These are phyloP conservation scores for Sarcophaga subvicina DNA, from an alignment of 2,888 invertebrate genomes.

Conservation along the genomic window DNA sequence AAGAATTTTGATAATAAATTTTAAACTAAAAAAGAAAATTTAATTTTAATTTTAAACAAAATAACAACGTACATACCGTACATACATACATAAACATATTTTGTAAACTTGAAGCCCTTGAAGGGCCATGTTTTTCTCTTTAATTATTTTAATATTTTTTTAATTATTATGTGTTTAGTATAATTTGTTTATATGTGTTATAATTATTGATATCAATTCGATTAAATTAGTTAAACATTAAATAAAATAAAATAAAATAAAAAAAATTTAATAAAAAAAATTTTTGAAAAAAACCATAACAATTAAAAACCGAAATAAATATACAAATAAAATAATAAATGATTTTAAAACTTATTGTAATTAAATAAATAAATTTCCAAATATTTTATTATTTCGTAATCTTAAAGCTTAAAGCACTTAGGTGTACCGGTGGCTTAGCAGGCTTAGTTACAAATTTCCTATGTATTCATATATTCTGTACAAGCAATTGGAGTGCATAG, in stretches of 20 bases:
- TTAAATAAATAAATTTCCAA: constrained; percentile 5
- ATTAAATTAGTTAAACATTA: constrained; percentile 41
- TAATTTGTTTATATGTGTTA: constrained; percentile 61
- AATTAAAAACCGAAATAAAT: constrained; percentile 21
- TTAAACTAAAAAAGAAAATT: not conserved
- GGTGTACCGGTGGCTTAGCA: too few species aligned
- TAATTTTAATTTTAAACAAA: constrained; percentile 42
- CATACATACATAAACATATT: constrained; percentile 36
- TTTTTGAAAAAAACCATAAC: not conserved
- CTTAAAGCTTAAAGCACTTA: too few species aligned
- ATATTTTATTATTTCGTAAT: not conserved
- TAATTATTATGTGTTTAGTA: constrained; percentile 48
- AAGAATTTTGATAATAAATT: not conserved
- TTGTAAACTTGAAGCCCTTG: constrained; percentile 45
- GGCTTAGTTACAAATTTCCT: too few species aligned
- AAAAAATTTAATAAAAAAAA: constrained; percentile 39
- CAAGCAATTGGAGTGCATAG: too few species aligned
- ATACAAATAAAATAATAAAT: constrained; percentile 29
- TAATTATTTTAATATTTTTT: constrained; percentile 36
- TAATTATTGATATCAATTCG: constrained; percentile 51
- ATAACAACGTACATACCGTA: too few species aligned
- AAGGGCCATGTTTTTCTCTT: constrained; percentile 44
- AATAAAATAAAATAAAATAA: not conserved
- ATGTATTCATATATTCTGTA: too few species aligned
- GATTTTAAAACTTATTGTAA: constrained; percentile 60